Evolutionary conservation across 2,888 invertebrate genomes (phyloP).

Genomic region (Rhaphigaster nebulosa): DNA sequence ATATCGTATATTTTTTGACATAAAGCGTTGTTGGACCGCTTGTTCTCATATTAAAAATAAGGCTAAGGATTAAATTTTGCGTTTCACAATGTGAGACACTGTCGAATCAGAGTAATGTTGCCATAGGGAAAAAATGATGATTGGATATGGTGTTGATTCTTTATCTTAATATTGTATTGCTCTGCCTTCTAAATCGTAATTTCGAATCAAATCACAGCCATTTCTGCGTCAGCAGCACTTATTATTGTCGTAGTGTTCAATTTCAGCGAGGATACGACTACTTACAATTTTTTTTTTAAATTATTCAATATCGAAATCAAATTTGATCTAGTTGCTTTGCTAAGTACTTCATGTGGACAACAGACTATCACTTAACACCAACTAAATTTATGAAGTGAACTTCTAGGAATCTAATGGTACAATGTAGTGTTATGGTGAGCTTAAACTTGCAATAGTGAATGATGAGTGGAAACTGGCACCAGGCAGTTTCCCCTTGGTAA

Average conservation of each 20-base stretch:
- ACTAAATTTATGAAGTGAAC: not conserved
- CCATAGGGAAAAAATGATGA: not conserved
- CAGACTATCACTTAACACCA: not conserved
- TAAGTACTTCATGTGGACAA: not conserved
- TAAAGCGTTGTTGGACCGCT: not conserved
- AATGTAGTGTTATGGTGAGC: conserved; percentile 21
- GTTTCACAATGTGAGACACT: not conserved
- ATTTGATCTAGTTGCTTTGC: conserved; percentile 18
- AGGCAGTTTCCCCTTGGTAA: conserved; percentile 20
- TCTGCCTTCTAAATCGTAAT: not conserved
- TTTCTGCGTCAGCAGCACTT: not conserved
- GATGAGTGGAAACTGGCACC: not conserved
- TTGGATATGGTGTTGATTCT: not conserved
- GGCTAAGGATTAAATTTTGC: not conserved
- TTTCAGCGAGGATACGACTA: not conserved
- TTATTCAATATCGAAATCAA: not conserved
- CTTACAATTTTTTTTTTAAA: not conserved
- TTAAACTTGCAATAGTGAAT: conserved; percentile 6
- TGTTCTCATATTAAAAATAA: not conserved
- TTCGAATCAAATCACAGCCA: not conserved
- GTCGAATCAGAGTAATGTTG: not conserved
- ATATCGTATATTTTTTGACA: too few relatives aligned
- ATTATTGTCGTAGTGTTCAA: conserved; percentile 14
- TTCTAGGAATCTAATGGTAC: conserved; percentile 38
- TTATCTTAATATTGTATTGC: not conserved